Evolutionary conservation across 2,797 vertebrate genomes (phyloP).

Genomic region (Oryzias sinensis): DNA sequence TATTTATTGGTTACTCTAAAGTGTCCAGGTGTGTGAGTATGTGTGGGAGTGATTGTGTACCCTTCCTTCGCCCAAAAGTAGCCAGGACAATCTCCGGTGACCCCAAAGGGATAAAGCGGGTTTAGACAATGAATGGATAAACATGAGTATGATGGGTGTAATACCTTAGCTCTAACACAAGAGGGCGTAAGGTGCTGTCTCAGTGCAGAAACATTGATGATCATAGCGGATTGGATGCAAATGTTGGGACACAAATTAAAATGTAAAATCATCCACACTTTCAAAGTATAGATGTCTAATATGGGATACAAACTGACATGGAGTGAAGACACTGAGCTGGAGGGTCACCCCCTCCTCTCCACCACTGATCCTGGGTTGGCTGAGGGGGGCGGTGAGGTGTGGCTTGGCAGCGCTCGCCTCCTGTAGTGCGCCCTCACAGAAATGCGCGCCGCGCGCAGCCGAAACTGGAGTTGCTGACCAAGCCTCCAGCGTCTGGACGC

Average conservation of each 20-base stretch:
- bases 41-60: no score
- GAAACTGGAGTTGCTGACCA: slow-evolving; percentile 4
- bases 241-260: no score
- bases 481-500: background rate
- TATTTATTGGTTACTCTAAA: no score
- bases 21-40: no score
- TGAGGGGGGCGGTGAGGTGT: slow-evolving; percentile 42
- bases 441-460: slow-evolving; percentile 22
- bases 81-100: no score
- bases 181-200: slow-evolving; percentile 29
- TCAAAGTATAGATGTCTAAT: background rate
- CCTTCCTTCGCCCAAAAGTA: no score
- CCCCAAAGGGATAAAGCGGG: no score
- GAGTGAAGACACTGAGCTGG: background rate
- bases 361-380: slow-evolving; percentile 35
- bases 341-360: background rate
- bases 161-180: slow-evolving; percentile 24
- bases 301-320: background rate
- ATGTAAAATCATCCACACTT: no score
- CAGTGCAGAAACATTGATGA: background rate
- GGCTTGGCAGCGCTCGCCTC: slow-evolving; percentile 35
- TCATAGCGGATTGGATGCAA: background rate
- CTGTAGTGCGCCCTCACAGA: slow-evolving; percentile 19
- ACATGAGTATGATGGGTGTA: slow-evolving; percentile 12
- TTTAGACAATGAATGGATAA: no score